Evolutionary conservation across 2,797 vertebrate species (phyloP).

Genomic region (Bryconaethiops microstoma): DNA sequence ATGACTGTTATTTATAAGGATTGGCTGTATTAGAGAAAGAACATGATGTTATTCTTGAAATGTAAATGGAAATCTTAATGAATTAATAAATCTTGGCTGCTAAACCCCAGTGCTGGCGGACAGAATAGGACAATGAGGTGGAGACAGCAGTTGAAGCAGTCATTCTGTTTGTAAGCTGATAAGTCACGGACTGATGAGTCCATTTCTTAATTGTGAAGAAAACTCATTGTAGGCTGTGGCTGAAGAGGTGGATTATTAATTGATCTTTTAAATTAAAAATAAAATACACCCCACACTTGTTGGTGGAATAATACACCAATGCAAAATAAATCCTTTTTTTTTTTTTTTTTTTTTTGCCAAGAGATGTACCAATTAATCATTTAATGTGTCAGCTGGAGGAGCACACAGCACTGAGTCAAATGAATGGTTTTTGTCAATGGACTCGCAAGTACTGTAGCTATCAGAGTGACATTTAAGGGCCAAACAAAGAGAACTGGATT

Average conservation of each 20-base stretch:
- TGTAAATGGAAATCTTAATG: constrained; percentile 81
- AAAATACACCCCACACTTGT: constrained; percentile 62
- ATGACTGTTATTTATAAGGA: constrained; percentile 74
- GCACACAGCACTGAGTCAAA: constrained; percentile 44
- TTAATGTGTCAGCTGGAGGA: constrained; percentile 32
- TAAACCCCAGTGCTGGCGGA: constrained; percentile 70
- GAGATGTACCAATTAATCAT: constrained; percentile 72
- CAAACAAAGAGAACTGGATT: constrained; percentile 40
- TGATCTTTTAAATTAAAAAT: constrained; percentile 78
- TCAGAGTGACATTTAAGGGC: constrained; percentile 35
- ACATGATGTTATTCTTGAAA: constrained; percentile 76
- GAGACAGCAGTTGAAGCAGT: constrained; percentile 74
- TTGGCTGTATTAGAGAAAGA: constrained; percentile 70
- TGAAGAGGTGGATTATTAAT: constrained; percentile 82
- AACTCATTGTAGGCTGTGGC: constrained; percentile 78
- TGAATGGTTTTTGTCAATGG: constrained; percentile 54
- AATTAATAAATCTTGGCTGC: constrained; percentile 83
- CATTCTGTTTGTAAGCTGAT: constrained; percentile 81
- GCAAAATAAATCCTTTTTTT: constrained; percentile 74
- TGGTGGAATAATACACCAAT: constrained; percentile 68
- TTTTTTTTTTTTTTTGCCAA: constrained; percentile 54
- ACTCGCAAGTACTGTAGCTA: constrained; percentile 22
- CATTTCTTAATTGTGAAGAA: constrained; percentile 80
- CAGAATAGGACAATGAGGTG: constrained; percentile 75
- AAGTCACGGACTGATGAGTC: constrained; percentile 84